Percentiles rank a stretch among this genome's conserved stretches.
phyloP scores from a whole-genome alignment of 1,140 invertebrate genomes.

The Bactericera cockerelli region DNA sequence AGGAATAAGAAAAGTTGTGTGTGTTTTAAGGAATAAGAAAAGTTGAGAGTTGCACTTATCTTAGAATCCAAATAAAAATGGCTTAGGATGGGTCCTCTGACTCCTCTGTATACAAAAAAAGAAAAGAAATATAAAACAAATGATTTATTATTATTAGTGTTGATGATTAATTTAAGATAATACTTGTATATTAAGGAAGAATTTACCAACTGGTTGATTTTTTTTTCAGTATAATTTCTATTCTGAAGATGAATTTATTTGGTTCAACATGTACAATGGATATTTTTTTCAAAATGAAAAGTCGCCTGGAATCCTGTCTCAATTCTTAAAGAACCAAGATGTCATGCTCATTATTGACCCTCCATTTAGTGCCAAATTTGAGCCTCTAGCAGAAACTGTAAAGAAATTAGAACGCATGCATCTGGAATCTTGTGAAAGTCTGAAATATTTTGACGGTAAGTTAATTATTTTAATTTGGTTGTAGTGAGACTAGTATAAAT shows the following conservation, averaged over 20 bases:
- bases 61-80: no score
- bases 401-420: conserved; percentile 35
- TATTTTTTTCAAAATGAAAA: conserved; percentile 50
- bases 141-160: no score
- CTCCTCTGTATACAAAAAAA: no score
- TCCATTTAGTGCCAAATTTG: conserved; percentile 74
- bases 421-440: neutral
- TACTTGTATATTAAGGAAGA: no score
- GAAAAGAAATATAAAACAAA: no score
- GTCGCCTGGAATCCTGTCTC: conserved; percentile 35
- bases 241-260: conserved; percentile 45
- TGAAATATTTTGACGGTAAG: conserved; percentile 6
- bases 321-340: conserved; percentile 29
- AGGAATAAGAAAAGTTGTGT: no score
- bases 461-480: conserved; percentile 32
- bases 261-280: conserved; percentile 82
- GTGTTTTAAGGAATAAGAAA: no score
- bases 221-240: conserved; percentile 47
- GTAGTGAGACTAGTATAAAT: conserved; percentile 36
- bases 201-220: no score
- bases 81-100: no score
- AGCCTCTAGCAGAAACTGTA: conserved; percentile 54
- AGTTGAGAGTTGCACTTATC: no score
- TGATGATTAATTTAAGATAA: no score
- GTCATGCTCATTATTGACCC: conserved; percentile 66